phyloP scores from a whole-genome alignment of 2,888 invertebrate genomes.

The Acrobasis consociella region DNA sequence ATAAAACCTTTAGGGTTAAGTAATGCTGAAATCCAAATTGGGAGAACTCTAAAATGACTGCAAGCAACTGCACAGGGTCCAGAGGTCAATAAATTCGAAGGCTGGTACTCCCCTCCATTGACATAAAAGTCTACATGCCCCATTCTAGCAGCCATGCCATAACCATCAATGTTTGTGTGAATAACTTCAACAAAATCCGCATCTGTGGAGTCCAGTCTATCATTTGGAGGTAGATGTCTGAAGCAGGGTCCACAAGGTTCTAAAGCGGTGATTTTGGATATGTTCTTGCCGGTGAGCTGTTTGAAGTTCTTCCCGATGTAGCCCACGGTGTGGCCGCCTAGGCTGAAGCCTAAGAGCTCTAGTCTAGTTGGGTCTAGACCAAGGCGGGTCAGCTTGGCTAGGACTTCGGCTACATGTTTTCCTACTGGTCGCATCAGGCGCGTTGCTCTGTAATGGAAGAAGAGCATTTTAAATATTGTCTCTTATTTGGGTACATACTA shows the following conservation, averaged over 20 bases:
- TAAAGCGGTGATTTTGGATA: constrained; percentile 66
- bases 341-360: constrained; percentile 71
- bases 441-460: constrained; percentile 52
- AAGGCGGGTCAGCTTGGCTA: constrained; percentile 53
- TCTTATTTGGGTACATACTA: too few relatives aligned
- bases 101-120: constrained; percentile 75
- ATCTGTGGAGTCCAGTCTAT: constrained; percentile 59
- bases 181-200: constrained; percentile 73
- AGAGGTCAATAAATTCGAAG: constrained; percentile 57
- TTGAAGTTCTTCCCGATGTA: constrained; percentile 68
- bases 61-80: constrained; percentile 66
- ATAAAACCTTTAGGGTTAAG: constrained; percentile 63
- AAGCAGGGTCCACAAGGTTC: constrained; percentile 77
- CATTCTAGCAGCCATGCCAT: constrained; percentile 70
- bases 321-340: constrained; percentile 70
- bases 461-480: background rate
- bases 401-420: constrained; percentile 65
- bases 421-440: constrained; percentile 77
- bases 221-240: constrained; percentile 49
- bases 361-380: constrained; percentile 63
- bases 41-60: constrained; percentile 67
- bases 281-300: constrained; percentile 56
- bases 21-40: constrained; percentile 61
- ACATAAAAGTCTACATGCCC: constrained; percentile 73
- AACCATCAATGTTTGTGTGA: constrained; percentile 75